Evolutionary conservation across 2,113 vertebrate genomes (phyloP).

Genomic region (Cephalopholis sonnerati): DNA sequence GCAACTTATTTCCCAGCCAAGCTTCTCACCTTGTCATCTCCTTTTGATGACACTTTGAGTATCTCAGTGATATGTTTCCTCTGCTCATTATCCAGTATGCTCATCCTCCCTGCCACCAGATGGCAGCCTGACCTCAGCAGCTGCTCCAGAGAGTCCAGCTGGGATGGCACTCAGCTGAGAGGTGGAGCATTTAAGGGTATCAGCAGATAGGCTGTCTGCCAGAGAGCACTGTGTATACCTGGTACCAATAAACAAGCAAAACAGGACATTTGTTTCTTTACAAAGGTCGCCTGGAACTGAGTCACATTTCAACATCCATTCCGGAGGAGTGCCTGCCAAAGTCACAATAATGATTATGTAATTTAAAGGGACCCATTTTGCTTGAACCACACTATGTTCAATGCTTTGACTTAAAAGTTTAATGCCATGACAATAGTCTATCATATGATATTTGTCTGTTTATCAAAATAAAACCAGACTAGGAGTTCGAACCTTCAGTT

Average conservation of each 20-base stretch:
- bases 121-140: constrained; percentile 75
- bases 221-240: constrained; percentile 60
- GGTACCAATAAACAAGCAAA: constrained; percentile 68
- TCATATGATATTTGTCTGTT: not conserved
- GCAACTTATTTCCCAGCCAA: not conserved
- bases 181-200: constrained; percentile 66
- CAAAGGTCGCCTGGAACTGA: constrained; percentile 62
- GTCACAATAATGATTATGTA: constrained; percentile 53
- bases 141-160: constrained; percentile 72
- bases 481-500: constrained; percentile 33
- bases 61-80: constrained; percentile 56
- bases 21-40: constrained; percentile 53
- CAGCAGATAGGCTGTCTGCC: constrained; percentile 84
- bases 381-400: not conserved
- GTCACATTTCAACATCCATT: constrained; percentile 52
- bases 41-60: constrained; percentile 53
- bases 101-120: constrained; percentile 80
- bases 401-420: not conserved
- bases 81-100: constrained; percentile 63
- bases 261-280: constrained; percentile 43
- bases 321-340: constrained; percentile 30
- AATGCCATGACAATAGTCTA: not conserved
- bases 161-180: constrained; percentile 56
- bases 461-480: not conserved
- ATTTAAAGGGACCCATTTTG: constrained; percentile 4